Conservation (phyloP, 2,888 invertebrate species). For the Chloromyia formosa region DNA sequence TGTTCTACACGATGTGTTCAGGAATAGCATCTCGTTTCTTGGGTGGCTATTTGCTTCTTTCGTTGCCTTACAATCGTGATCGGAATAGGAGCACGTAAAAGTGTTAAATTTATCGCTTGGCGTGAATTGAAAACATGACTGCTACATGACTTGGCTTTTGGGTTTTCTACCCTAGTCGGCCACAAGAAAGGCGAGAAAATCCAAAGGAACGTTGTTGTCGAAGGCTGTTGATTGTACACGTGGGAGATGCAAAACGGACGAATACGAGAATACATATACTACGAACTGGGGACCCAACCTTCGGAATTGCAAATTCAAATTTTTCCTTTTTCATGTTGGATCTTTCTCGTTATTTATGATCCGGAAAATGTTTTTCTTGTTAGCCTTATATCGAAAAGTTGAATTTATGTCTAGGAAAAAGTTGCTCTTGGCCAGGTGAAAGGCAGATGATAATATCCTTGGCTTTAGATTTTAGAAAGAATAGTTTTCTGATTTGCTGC, state of each 20-base stretch:
- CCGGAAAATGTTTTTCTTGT: not conserved
- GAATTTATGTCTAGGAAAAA: not conserved
- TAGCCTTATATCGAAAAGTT: not conserved
- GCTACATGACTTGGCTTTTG: constrained; percentile 15
- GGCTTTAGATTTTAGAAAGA: too few species aligned
- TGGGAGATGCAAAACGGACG: not conserved
- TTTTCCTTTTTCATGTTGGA: not conserved
- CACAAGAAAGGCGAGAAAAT: not conserved
- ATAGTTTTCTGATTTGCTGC: too few species aligned
- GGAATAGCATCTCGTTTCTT: not conserved
- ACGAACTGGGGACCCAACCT: not conserved
- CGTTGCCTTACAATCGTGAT: constrained; percentile 4
- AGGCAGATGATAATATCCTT: too few species aligned
- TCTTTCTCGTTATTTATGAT: not conserved
- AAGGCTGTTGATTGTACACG: not conserved
- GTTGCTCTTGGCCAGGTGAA: too few species aligned
- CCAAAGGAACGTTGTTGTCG: not conserved
- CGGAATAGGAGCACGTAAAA: constrained; percentile 17
- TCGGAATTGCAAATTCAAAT: not conserved
- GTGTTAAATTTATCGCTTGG: constrained; percentile 9
- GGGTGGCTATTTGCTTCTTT: not conserved
- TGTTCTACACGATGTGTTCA: not conserved
- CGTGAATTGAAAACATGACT: constrained; percentile 30
- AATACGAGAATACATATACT: too few species aligned
- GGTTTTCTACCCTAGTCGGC: not conserved